These are phyloP conservation scores for Agrotis ipsilon DNA, from an alignment of 2,888 invertebrate species.

Conservation along the genomic window DNA sequence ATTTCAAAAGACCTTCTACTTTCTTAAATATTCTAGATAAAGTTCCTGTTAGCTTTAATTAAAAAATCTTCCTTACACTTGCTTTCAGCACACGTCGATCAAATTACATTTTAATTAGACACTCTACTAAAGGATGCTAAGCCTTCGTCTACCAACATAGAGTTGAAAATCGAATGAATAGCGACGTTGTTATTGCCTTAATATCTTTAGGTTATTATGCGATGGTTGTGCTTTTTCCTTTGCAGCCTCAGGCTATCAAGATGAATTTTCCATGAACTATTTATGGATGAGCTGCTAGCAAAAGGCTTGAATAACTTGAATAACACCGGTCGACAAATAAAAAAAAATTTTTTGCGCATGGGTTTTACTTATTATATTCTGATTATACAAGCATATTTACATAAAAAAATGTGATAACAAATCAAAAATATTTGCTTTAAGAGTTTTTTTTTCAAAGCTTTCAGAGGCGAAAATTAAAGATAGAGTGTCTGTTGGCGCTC, in stretches of 20 bases:
- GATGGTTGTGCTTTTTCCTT: constrained; percentile 45
- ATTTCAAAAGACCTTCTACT: not conserved
- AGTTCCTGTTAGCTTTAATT: constrained; percentile 47
- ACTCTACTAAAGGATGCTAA: not conserved
- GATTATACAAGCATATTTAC: no score
- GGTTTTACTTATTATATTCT: no score
- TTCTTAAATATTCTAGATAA: constrained; percentile 19
- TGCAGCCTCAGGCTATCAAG: constrained; percentile 29
- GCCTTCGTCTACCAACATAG: not conserved
- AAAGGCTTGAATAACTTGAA: constrained; percentile 42
- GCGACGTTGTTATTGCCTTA: constrained; percentile 27
- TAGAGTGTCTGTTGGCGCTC: no score
- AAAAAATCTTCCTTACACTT: constrained; percentile 49
- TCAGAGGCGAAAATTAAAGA: no score
- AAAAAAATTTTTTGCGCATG: no score
- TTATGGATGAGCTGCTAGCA: constrained; percentile 32
- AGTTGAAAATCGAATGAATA: constrained; percentile 18
- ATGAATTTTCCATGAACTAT: constrained; percentile 55
- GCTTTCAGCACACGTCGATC: constrained; percentile 54
- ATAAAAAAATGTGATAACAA: no score
- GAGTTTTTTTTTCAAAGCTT: no score
- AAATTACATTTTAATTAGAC: constrained; percentile 64
- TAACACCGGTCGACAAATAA: no score
- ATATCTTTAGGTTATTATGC: constrained; percentile 49
- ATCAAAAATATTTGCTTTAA: no score